Evolutionary conservation across 2,888 invertebrate genomes (phyloP), one percentile per base, ranked within the genome.

Genomic region (Seira sanloemensis): DNA sequence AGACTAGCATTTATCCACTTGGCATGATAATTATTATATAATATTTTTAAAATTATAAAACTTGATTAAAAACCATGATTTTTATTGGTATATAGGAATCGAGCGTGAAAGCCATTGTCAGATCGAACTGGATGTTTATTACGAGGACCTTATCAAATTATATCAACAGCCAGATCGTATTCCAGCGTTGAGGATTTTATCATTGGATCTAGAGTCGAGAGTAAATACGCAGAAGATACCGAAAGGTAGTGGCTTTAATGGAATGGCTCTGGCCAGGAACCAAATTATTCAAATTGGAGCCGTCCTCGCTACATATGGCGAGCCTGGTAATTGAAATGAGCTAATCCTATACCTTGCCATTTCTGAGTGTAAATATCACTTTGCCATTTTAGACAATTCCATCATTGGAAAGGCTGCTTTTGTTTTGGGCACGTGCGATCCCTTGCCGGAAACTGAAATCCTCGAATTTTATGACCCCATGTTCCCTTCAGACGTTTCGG

Each of bases 181-280:
- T 18, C 87, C 88, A 18, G 73, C 85, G 0, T n/a, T 88, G 1
- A 50, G 88, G 12, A 74, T 87, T 74, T 54, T 87, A 12, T 87
- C 87, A 1, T 88, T 87, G 69, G 88, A 88, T 65, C 82, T 88
- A n/a, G 88, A 88, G 84, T 77, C 75, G 16, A 67, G 68, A 26
- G 18, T 85, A 25, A 65, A 71, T 21, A 18, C 66, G 9, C 16
- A 50, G 26, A 72, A 27, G 4, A 26, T 72, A 46, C 79, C 87
- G 0, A 26, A 26, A 1, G 37, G 78, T n/a, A 81, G 81, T 0
- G 67, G 46, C n/a, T 19, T 5, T 24, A 65, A 67, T n/a, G 67
- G 84, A 16, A n/a, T n/a, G n/a, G n/a, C n/a, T n/a, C n/a, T n/a
- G n/a, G n/a, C n/a, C n/a, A n/a, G n/a, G n/a, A n/a, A n/a, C n/a